Percentiles rank a stretch among this genome's conserved stretches.
phyloP scores from a whole-genome alignment of 2,797 vertebrate genomes.

The Gambelia wislizenii region DNA sequence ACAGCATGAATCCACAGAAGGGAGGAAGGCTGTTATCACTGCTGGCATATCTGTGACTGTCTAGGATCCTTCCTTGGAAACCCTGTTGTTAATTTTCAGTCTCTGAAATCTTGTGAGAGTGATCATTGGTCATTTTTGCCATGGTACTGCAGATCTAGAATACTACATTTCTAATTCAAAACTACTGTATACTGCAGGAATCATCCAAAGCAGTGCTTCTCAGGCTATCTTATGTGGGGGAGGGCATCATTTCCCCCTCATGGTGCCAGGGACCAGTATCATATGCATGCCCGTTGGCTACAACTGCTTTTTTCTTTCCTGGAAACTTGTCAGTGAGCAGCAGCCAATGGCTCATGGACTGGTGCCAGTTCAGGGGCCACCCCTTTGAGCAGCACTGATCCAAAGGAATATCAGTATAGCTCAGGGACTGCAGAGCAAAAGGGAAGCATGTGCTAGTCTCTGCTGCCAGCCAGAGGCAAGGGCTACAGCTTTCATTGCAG shows the following conservation, averaged over 20 bases:
- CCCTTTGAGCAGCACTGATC: neutral
- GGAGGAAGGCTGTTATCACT: conserved; percentile 14
- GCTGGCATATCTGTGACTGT: neutral
- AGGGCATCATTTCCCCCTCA: too few species aligned
- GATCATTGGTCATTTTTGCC: neutral
- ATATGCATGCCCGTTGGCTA: too few species aligned
- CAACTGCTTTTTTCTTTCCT: too few species aligned
- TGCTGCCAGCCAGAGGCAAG: neutral
- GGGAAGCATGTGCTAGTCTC: too few species aligned
- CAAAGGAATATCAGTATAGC: neutral
- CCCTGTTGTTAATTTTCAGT: neutral
- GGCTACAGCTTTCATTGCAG: neutral
- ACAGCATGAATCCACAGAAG: neutral
- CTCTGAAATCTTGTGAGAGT: conserved; percentile 23
- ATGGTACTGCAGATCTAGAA: neutral
- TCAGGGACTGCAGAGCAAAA: neutral
- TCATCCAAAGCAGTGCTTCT: neutral
- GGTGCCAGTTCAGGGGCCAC: too few species aligned
- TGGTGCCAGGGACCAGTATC: too few species aligned
- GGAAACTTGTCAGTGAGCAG: too few species aligned
- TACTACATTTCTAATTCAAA: conserved; percentile 19
- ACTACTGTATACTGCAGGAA: neutral
- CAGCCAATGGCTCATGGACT: too few species aligned
- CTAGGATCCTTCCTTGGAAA: neutral
- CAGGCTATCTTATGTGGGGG: too few species aligned